Evolutionary conservation across 2,797 vertebrate species (phyloP), one percentile per base, ranked within the genome.

Genomic region (Dendrocincla tyrannina): DNA sequence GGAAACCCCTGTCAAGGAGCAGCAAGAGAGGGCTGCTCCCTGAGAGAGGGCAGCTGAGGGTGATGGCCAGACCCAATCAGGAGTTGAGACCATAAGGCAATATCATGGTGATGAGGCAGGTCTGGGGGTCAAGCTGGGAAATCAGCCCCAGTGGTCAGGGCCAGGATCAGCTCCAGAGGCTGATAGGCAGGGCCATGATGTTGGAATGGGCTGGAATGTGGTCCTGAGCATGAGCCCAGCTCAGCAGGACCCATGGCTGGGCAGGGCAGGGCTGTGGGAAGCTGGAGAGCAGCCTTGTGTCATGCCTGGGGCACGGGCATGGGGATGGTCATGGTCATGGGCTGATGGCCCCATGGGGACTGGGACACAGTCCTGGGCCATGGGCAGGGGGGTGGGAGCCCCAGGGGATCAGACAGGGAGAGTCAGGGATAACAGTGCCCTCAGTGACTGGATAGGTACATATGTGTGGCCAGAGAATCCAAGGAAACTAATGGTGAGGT

Each of bases 171-270:
- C 24, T 47, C 17, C 80, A 70, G 17, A 53, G 20, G 15, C 22
- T 33, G 28, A 27, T 50, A 28, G 24, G 4, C 16, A 35, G 16
- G 27, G 16, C n/a, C 32, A 10, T 37, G 22, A 55, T 10, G 9
- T 23, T 23, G 32, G 18, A n/a, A 27, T 39, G 37, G 30, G 9
- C n/a, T 49, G 56, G 55, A 14, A 47, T 0, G 2, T 72, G 32
- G 46, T 41, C 39, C 39, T 42, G 39, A 63, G 60, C 13, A 1
- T 88, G 24, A 11, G 14, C 25, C 30, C 4, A 7, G 30, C 18
- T 39, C 24, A 39, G 17, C 3, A 2, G 0, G 9, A 3, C 17
- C 20, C 11, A 8, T 17, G n/a, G 15, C 28, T 4, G 7, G 15
- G 28, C 47, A 44, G 66, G 12, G 12, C 24, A 55, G 41, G n/a